These are phyloP conservation scores for Thaleichthys pacificus DNA, from an alignment of 2,797 vertebrate species.

Conservation along the genomic window DNA sequence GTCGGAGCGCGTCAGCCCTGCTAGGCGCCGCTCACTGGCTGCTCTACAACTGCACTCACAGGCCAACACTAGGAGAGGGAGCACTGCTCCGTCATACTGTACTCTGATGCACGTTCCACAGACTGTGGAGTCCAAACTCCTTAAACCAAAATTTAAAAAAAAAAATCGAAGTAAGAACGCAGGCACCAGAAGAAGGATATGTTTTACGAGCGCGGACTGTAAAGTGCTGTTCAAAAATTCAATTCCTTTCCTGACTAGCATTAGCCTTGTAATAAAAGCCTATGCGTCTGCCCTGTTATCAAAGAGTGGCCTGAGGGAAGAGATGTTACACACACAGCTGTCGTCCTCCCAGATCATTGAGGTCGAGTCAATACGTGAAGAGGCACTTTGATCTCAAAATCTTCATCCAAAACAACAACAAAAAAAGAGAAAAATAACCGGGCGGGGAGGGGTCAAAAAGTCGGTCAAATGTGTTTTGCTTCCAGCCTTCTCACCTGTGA, in stretches of 20 bases:
- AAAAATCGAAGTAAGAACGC: neutral
- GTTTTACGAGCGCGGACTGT: too few species aligned
- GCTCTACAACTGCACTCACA: constrained; percentile 30
- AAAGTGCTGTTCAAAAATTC: neutral
- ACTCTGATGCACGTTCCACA: neutral
- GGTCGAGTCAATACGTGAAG: neutral
- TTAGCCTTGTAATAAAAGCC: neutral
- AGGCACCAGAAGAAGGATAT: too few species aligned
- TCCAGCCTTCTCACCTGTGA: constrained; percentile 1
- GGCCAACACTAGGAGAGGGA: constrained; percentile 9
- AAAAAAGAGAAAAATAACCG: neutral
- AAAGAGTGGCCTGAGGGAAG: neutral
- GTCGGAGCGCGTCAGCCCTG: constrained; percentile 60
- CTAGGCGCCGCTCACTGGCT: constrained; percentile 14
- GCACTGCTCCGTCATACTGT: too few species aligned
- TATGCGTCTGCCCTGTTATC: neutral
- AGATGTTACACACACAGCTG: neutral
- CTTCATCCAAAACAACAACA: neutral
- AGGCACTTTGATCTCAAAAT: neutral
- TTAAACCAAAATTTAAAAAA: too few species aligned
- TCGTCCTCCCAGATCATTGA: constrained; percentile 9
- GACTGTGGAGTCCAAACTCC: too few species aligned
- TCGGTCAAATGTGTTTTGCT: neutral
- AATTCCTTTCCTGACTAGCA: neutral
- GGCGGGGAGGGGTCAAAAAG: constrained; percentile 1